Conservation (phyloP, 2,888 invertebrate species). For the Diarsia rubi region DNA sequence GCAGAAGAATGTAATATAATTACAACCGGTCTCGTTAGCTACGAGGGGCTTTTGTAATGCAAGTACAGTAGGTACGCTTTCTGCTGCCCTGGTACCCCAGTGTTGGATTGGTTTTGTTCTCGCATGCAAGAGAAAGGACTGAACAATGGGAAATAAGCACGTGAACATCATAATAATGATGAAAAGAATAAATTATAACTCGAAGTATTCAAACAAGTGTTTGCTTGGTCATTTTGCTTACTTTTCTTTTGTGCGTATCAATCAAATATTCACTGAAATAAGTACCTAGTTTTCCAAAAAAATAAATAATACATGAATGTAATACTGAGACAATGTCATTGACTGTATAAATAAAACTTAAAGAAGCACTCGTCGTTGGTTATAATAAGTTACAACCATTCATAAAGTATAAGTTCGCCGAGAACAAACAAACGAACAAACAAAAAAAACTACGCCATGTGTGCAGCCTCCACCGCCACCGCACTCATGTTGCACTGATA, state of each 20-base stretch:
- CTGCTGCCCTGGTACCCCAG: slow-evolving; percentile 67
- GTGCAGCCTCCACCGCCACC: slow-evolving; percentile 25
- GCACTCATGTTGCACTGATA: slow-evolving; percentile 64
- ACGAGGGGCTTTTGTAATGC: slow-evolving; percentile 72
- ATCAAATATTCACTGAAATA: not conserved
- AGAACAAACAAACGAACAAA: no score
- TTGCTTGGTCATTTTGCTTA: not conserved
- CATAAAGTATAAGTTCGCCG: not conserved
- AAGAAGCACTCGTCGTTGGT: no score
- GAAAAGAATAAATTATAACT: slow-evolving; percentile 9
- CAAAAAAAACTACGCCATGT: slow-evolving; percentile 1
- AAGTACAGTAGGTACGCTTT: slow-evolving; percentile 65
- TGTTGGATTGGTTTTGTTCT: slow-evolving; percentile 63
- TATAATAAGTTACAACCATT: not conserved
- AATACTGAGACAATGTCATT: not conserved
- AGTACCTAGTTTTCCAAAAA: not conserved
- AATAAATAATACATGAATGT: not conserved
- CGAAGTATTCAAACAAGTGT: slow-evolving; percentile 9
- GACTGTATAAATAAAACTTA: not conserved
- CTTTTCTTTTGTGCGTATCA: slow-evolving; percentile 17
- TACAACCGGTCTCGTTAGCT: slow-evolving; percentile 80
- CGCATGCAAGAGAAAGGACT: slow-evolving; percentile 6
- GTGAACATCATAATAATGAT: slow-evolving; percentile 9
- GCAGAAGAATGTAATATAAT: slow-evolving; percentile 86
- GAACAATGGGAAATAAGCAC: slow-evolving; percentile 20